phyloP scores from a whole-genome alignment of 2,797 vertebrate genomes.

The Varecia variegata region DNA sequence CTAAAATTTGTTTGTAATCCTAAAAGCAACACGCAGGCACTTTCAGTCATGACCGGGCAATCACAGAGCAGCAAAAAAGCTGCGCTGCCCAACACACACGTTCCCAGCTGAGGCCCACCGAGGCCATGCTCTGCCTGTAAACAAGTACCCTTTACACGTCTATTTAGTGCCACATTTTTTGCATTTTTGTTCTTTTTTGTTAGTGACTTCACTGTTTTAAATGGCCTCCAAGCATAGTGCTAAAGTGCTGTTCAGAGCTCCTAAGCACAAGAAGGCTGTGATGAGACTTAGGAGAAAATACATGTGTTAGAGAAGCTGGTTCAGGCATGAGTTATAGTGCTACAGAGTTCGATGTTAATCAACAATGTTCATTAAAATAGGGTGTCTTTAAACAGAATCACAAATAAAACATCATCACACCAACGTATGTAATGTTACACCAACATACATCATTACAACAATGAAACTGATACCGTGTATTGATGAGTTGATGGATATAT shows the following conservation, averaged over 20 bases:
- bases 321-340: not conserved
- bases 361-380: not conserved
- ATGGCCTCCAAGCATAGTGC: not conserved
- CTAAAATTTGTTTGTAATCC: not conserved
- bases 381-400: slow-evolving; percentile 5
- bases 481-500: not conserved
- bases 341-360: not conserved
- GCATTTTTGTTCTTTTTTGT: not conserved
- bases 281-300: not conserved
- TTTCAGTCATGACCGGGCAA: not conserved
- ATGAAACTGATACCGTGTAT: not conserved
- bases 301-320: not conserved
- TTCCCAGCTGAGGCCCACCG: not conserved
- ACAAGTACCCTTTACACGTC: not conserved
- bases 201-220: slow-evolving; percentile 8
- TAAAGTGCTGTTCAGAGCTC: not conserved
- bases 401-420: not conserved
- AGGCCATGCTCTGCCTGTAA: not conserved
- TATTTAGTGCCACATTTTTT: not conserved
- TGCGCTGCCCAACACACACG: not conserved
- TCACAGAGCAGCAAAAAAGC: not conserved
- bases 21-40: not conserved
- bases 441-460: not conserved
- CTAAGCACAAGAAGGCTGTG: not conserved
- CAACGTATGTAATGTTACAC: not conserved